These are phyloP conservation scores for Gyrodactylus bullatarudis DNA, from an alignment of 1,140 invertebrate species.

Conservation along the genomic window DNA sequence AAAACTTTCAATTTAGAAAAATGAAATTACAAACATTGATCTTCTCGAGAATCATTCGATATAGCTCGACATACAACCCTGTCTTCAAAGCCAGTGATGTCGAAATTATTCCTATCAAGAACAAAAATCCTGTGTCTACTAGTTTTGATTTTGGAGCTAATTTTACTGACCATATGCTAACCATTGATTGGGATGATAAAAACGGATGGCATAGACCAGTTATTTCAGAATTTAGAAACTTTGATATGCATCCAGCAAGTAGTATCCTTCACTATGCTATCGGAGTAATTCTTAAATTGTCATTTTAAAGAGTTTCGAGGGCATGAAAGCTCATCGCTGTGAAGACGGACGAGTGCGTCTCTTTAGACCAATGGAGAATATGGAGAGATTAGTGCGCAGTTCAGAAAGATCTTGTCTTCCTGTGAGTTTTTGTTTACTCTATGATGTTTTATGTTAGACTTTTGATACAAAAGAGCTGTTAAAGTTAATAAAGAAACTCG, in stretches of 20 bases:
- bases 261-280: constrained; percentile 32
- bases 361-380: constrained; percentile 74
- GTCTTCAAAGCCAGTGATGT: neutral
- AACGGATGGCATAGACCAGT: constrained; percentile 4
- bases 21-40: no score
- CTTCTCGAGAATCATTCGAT: no score
- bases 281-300: constrained; percentile 31
- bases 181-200: neutral
- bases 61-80: no score
- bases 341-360: constrained; percentile 57
- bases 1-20: no score
- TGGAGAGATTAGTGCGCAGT: constrained; percentile 54
- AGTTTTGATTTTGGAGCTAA: neutral
- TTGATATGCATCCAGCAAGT: constrained; percentile 6
- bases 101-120: neutral
- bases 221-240: neutral
- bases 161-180: constrained; percentile 7
- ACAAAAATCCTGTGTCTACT: neutral
- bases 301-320: constrained; percentile 57
- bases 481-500: constrained; percentile 44
- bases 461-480: constrained; percentile 60
- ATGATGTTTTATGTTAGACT: constrained; percentile 18
- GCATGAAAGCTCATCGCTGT: constrained; percentile 84
- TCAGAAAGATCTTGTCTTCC: constrained; percentile 51
- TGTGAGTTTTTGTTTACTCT: constrained; percentile 14